Base-by-base conservation (phyloP, 2,888 invertebrate species). In the Gandaritis pyraliata region DNA sequence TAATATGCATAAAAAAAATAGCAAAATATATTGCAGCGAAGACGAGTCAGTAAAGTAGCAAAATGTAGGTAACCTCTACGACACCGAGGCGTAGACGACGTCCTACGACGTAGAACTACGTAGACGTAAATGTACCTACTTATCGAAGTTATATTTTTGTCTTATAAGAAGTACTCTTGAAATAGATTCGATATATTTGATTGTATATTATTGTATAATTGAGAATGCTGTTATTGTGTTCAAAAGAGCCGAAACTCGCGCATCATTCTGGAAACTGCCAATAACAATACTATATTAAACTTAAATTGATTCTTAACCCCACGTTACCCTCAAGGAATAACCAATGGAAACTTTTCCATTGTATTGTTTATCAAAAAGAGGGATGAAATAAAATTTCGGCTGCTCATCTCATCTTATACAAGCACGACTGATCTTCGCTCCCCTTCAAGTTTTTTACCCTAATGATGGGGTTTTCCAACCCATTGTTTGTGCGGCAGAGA, bases 401-500 rank as follows among this genome's bases (percentile, higher is more conserved):
- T 85, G 85, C 83, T 85, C 85, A 84, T 84, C 82, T 85, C 85
- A 83, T 84, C 83, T 82, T 72, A 74, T 76, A 74, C 73, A 71
- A 68, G 74, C 78, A 72, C 77, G 73, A 73, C 72, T 65, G 68
- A 61, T 66, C 52, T 63, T 61, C 69, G 69, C 71, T 66, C 73
- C 78, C 81, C 83, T 80, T 76, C 69, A 71, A 74, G 74, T 82
- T 83, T 85, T 85, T 82, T 77, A 77, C 81, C 81, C 81, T 85
- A 85, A 85, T 81, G 76, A 83, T 75, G 77, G 81, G 85, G 85
- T 80, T 78, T 80, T 75, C 79, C 78, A 74, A 79, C 75, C 82
- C 82, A 82, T 85, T 86, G 83, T 86, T 86, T 86, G 80, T 77
- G 83, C 82, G 79, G 73, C 72, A 78, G 75, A 76, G 75, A 75